Percentiles rank a stretch among this genome's conserved stretches.
These are phyloP conservation scores for Nymphalis c-album DNA, from an alignment of 2,888 invertebrate genomes.

Conservation along the genomic window DNA sequence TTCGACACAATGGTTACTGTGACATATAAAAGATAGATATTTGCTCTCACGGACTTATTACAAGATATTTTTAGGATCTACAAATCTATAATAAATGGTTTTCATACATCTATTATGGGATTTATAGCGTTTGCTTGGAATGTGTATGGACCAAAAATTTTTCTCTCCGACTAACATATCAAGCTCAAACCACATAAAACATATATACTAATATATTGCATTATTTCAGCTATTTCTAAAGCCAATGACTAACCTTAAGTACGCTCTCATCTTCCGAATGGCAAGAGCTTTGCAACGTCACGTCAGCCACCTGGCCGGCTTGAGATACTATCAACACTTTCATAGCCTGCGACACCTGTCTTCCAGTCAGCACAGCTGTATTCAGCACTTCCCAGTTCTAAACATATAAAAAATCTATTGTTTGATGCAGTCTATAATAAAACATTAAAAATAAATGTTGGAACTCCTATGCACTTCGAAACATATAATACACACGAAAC, in stretches of 20 bases:
- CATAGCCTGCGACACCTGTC: constrained; percentile 96
- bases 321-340: constrained; percentile 97
- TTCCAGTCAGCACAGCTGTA: constrained; percentile 96
- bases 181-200: no score
- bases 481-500: no score
- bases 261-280: constrained; percentile 97
- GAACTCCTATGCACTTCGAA: no score
- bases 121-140: no score
- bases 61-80: no score
- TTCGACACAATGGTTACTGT: no score
- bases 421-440: background rate
- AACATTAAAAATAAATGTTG: background rate
- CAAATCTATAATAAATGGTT: no score
- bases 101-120: no score
- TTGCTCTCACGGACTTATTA: no score
- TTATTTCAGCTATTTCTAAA: background rate
- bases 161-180: no score
- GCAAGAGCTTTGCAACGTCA: constrained; percentile 96
- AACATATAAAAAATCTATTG: background rate
- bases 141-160: no score
- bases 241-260: constrained; percentile 87
- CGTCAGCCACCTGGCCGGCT: constrained; percentile 96
- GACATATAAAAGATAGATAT: no score
- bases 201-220: background rate
- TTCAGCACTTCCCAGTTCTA: constrained; percentile 98